phyloP scores from a whole-genome alignment of 2,797 vertebrate species.

The Etheostoma nigrum region DNA sequence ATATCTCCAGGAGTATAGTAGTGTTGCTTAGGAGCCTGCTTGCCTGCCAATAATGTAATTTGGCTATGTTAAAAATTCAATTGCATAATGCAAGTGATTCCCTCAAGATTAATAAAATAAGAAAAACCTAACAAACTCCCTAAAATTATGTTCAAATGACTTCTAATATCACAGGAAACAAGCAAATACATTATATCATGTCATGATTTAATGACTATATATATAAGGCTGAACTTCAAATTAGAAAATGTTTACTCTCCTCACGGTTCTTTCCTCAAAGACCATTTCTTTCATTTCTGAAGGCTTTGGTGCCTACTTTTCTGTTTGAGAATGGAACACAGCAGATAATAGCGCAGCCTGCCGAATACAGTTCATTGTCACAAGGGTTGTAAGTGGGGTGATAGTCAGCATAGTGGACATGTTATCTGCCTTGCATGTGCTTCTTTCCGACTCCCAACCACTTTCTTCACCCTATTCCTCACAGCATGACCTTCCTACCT shows the following conservation, averaged over 20 bases:
- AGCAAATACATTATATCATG: background rate
- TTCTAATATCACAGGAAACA: background rate
- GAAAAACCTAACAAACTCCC: too few relatives aligned
- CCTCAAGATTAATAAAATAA: too few relatives aligned
- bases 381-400: conserved; percentile 19
- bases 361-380: conserved; percentile 27
- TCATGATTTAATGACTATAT: background rate
- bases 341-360: conserved; percentile 14
- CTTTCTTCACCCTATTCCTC: conserved; percentile 40
- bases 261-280: background rate
- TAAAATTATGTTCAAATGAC: background rate
- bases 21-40: too few relatives aligned
- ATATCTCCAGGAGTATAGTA: too few relatives aligned
- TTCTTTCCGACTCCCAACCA: conserved; percentile 23
- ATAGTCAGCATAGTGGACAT: conserved; percentile 31
- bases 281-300: background rate
- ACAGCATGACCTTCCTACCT: conserved; percentile 64
- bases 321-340: background rate
- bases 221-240: background rate
- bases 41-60: too few relatives aligned
- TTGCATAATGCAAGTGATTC: too few relatives aligned
- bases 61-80: too few relatives aligned
- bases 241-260: background rate
- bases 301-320: background rate
- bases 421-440: conserved; percentile 36